Conservation (phyloP, 2,797 vertebrate genomes). For the Micropoecilia bifurca region DNA sequence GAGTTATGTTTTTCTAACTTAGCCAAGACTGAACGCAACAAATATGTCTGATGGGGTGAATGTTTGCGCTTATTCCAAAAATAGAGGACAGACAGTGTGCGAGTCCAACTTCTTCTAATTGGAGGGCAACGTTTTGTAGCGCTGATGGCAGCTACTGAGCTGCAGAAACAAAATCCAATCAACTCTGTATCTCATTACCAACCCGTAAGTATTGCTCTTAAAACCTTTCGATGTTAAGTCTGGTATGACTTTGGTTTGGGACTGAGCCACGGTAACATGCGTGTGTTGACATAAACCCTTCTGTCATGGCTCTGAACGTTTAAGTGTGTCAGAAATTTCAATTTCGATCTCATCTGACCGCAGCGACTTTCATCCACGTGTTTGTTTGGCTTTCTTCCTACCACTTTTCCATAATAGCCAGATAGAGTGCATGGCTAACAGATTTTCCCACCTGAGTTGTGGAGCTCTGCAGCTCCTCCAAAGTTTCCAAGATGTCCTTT, state of each 20-base stretch:
- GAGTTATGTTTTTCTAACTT: constrained; percentile 2
- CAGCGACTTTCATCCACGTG: neutral
- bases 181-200: neutral
- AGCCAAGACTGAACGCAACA: neutral
- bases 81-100: neutral
- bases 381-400: neutral
- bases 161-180: neutral
- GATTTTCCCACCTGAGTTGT: neutral
- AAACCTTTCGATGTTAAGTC: neutral
- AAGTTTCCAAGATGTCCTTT: neutral
- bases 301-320: neutral
- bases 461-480: neutral
- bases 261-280: neutral
- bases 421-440: neutral
- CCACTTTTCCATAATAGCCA: neutral
- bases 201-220: neutral
- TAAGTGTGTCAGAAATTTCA: neutral
- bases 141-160: neutral
- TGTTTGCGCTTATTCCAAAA: constrained; percentile 14
- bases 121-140: neutral
- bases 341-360: neutral
- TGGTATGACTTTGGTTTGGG: neutral
- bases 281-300: neutral
- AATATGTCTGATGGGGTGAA: neutral
- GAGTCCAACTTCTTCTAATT: neutral